Percentiles rank a stretch among this genome's conserved stretches.
Conservation (phyloP, 2,888 invertebrate species). For the Netelia virgata region DNA sequence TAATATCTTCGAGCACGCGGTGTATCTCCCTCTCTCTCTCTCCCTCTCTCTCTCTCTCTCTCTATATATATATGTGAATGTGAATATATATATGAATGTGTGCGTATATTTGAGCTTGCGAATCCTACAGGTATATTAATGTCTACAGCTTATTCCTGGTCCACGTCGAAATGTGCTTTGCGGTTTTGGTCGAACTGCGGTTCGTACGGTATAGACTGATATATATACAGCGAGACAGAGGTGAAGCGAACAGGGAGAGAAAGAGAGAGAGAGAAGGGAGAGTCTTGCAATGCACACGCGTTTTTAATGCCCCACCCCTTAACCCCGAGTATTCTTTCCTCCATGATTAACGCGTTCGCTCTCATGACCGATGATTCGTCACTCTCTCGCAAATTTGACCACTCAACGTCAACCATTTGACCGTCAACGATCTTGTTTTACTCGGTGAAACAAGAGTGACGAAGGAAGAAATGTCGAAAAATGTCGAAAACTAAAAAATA, state of each 20-base stretch:
- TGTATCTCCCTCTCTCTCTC: no score
- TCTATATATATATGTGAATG: no score
- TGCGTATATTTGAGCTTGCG: background rate
- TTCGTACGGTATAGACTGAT: background rate
- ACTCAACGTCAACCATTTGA: no score
- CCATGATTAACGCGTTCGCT: no score
- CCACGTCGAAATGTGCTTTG: conserved; percentile 38
- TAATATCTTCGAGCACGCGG: conserved; percentile 1
- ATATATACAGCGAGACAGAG: conserved; percentile 24
- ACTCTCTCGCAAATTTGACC: conserved; percentile 61
- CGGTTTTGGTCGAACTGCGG: conserved; percentile 37
- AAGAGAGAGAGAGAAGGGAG: conserved; percentile 33
- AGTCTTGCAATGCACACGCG: conserved; percentile 22
- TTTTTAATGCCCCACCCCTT: background rate
- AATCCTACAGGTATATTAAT: background rate
- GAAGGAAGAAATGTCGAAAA: no score
- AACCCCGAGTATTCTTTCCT: conserved; percentile 60
- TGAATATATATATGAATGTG: no score
- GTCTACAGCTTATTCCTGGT: background rate
- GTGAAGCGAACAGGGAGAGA: conserved; percentile 40
- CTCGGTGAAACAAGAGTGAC: no score
- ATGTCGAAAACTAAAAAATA: no score
- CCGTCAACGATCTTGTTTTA: no score
- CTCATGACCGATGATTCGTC: conserved; percentile 79
- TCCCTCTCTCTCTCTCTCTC: no score